Evolutionary conservation across 2,113 vertebrate species (phyloP).

Genomic region (Dendropsophus ebraccatus): DNA sequence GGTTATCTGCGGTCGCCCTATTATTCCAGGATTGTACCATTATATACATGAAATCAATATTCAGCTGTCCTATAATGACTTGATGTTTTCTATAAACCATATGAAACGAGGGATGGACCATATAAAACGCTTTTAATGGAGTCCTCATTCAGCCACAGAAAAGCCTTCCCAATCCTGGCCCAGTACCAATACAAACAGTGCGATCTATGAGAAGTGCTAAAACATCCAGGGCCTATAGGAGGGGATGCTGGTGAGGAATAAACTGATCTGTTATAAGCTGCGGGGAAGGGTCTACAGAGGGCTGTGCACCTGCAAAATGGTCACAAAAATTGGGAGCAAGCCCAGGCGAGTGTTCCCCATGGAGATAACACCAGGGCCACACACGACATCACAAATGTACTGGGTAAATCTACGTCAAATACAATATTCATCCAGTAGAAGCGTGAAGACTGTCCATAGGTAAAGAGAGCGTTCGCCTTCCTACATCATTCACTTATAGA

Average conservation of each 20-base stretch:
- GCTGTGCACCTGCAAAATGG: constrained; percentile 42
- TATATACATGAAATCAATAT: not conserved
- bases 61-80: not conserved
- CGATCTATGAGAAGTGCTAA: constrained; percentile 3
- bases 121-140: constrained; percentile 11
- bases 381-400: constrained; percentile 28
- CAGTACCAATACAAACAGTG: not conserved
- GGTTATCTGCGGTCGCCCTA: not conserved
- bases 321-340: constrained; percentile 5
- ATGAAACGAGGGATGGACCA: constrained; percentile 19
- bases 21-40: not conserved
- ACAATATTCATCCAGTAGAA: not conserved
- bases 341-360: constrained; percentile 14
- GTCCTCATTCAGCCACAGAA: not conserved
- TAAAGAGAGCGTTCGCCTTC: not conserved
- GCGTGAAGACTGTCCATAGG: not conserved
- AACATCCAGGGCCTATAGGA: constrained; percentile 34
- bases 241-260: constrained; percentile 36
- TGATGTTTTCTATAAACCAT: constrained; percentile 1
- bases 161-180: constrained; percentile 16
- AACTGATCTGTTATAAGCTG: constrained; percentile 18
- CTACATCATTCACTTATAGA: not conserved
- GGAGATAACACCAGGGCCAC: constrained; percentile 42
- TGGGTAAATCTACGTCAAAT: constrained; percentile 5
- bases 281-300: constrained; percentile 22